Percentiles rank a stretch among this genome's conserved stretches.
phyloP scores from a whole-genome alignment of 2,888 invertebrate genomes.

The Amiota minor region DNA sequence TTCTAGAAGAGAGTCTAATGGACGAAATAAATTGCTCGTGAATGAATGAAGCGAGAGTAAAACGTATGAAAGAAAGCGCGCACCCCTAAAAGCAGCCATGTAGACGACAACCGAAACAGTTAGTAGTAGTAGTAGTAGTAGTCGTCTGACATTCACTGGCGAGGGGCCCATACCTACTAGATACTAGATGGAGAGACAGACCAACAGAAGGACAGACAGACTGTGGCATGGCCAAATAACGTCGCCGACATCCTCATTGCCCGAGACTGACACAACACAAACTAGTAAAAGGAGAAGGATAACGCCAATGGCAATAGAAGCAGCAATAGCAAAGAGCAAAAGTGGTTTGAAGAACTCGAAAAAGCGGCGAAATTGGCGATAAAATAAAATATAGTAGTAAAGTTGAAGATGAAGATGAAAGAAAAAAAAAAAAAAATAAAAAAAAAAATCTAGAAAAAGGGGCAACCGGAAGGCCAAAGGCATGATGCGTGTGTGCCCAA shows the following conservation, averaged over 20 bases:
- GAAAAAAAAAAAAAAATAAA: neutral
- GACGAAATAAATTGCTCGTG: constrained; percentile 67
- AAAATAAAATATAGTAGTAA: constrained; percentile 56
- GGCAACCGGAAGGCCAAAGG: neutral
- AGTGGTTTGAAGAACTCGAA: constrained; percentile 23
- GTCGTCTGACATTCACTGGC: too few species aligned
- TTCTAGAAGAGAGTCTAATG: constrained; percentile 67
- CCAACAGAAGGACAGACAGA: neutral
- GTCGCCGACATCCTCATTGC: constrained; percentile 40
- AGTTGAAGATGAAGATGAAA: neutral
- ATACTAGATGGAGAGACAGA: neutral
- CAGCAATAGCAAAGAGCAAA: constrained; percentile 14
- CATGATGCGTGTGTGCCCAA: neutral
- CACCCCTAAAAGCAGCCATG: constrained; percentile 30
- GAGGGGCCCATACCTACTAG: too few species aligned
- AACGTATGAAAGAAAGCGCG: constrained; percentile 2
- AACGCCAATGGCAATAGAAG: neutral
- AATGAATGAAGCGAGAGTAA: constrained; percentile 67
- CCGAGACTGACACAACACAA: neutral
- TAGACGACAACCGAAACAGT: constrained; percentile 48
- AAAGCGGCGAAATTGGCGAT: constrained; percentile 63
- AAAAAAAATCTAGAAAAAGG: neutral
- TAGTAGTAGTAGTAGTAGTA: neutral
- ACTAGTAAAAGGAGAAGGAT: constrained; percentile 7
- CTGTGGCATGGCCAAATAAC: constrained; percentile 6